Base-by-base conservation (phyloP, 37 sponge, comb jelly and placozoan species). In the Halichondria panicea region DNA sequence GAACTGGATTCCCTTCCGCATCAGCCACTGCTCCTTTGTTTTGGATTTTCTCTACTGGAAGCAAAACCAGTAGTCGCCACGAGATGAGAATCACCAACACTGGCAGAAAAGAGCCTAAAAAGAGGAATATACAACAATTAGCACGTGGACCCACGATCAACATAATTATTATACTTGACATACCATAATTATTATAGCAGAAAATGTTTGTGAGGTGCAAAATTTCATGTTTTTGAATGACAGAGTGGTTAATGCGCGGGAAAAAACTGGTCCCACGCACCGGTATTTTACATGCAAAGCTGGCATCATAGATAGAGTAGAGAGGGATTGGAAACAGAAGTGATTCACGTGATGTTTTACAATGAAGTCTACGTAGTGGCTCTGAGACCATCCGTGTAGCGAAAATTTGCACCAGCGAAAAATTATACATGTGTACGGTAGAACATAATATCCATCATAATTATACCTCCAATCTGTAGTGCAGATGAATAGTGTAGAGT, bases 21-120 rank as follows among this genome's bases (percentile, higher is more conserved):
- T n/a, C n/a, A n/a, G n/a, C n/a, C n/a, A n/a, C n/a, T n/a, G n/a
- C n/a, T n/a, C n/a, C n/a, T n/a, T n/a, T n/a, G n/a, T n/a, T n/a
- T n/a, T n/a, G n/a, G n/a, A n/a, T 48, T 19, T 15, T 63, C 35
- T 40, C 27, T n/a, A 2, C 25, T 8, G 82, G 82, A 1, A 82
- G 53, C 31, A 82, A 43, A 2, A 66, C 58, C 19, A 57, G 24
- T 7, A 82, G 69, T 38, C 83, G 24, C 83, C 83, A 82, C 24
- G 75, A 66, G 13, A 74, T 31, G 19, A 82, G 75, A 25, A 64
- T 32, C 0, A 63, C 41, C 3, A 77, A 36, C 55, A 77, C 25
- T 25, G 81, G 73, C 12, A 81, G 54, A 33, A 52, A 19, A 55
- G 60, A 15, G 7, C 79, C 79, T 79, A 31, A 8, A 57, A 22